phyloP scores from a whole-genome alignment of 2,888 invertebrate species.

The Hirtodrosophila alboralis region DNA sequence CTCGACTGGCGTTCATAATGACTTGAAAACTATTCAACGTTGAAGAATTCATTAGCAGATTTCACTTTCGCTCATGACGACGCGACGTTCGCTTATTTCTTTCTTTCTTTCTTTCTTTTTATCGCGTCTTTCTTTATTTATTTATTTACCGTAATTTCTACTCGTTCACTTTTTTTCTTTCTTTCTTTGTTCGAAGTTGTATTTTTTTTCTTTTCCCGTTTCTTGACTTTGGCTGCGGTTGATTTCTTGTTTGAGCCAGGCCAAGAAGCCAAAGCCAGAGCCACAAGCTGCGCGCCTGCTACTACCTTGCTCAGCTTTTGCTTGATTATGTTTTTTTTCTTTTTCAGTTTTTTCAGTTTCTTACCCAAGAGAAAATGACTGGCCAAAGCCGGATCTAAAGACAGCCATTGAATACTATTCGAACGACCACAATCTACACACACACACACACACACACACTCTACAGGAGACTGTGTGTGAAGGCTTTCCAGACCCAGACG shows the following conservation, averaged over 20 bases:
- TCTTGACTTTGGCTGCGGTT: slow-evolving; percentile 48
- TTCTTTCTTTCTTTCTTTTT: slow-evolving; percentile 47
- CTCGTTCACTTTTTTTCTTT: slow-evolving; percentile 68
- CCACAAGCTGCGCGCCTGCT: slow-evolving; percentile 50
- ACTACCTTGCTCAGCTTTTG: slow-evolving; percentile 35
- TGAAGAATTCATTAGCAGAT: slow-evolving; percentile 83
- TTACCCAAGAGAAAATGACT: slow-evolving; percentile 59
- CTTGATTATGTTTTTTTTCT: too few species aligned
- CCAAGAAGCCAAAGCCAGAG: slow-evolving; percentile 68
- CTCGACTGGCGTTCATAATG: slow-evolving; percentile 68
- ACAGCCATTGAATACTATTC: slow-evolving; percentile 3
- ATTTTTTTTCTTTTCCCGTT: slow-evolving; percentile 27
- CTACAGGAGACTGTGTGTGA: slow-evolving; percentile 18
- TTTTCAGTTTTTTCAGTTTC: too few species aligned
- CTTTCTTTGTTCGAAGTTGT: slow-evolving; percentile 23
- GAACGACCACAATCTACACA: too few species aligned
- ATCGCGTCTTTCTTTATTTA: slow-evolving; percentile 58
- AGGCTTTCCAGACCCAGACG: slow-evolving; percentile 24
- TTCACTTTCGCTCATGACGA: slow-evolving; percentile 83
- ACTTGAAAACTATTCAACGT: slow-evolving; percentile 82
- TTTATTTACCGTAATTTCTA: slow-evolving; percentile 80
- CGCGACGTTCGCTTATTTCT: slow-evolving; percentile 71
- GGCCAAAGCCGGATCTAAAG: slow-evolving; percentile 66
- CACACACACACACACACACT: too few species aligned
- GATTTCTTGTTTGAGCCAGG: slow-evolving; percentile 51